Percentiles rank a stretch among this genome's conserved stretches.
phyloP scores from a whole-genome alignment of 2,888 invertebrate genomes.

The Latrodectus elegans region DNA sequence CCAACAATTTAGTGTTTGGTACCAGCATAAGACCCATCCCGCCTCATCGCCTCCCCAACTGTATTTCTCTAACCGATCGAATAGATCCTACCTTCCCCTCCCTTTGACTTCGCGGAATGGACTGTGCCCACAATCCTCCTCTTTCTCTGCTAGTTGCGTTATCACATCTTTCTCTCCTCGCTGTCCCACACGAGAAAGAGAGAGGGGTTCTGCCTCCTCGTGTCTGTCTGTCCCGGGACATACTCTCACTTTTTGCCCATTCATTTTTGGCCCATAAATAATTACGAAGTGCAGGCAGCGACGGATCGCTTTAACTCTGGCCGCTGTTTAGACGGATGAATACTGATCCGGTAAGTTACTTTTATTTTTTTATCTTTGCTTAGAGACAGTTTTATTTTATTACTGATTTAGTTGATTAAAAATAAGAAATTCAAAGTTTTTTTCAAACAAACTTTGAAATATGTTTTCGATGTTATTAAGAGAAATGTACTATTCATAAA shows the following conservation, averaged over 20 bases:
- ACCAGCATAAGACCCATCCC: conserved; percentile 7
- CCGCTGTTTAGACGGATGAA: neutral
- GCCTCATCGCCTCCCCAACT: conserved; percentile 9
- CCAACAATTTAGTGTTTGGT: conserved; percentile 16
- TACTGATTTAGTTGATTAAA: no score
- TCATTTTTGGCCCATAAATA: neutral
- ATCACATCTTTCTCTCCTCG: neutral
- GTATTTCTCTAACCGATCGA: conserved; percentile 29
- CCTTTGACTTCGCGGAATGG: conserved; percentile 33
- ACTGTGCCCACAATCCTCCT: conserved; percentile 35
- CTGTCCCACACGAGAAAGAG: neutral
- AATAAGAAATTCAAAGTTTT: no score
- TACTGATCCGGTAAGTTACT: neutral
- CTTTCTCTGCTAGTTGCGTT: conserved; percentile 2
- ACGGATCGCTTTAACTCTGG: neutral
- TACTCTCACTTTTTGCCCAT: neutral
- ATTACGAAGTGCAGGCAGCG: neutral
- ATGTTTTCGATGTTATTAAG: no score
- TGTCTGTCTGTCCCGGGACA: neutral
- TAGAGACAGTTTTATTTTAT: neutral
- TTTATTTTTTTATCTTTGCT: neutral
- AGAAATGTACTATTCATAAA: no score
- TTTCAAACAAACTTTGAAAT: no score
- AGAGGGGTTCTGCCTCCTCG: neutral
- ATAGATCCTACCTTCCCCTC: conserved; percentile 17